Conservation (phyloP, 35 echinoderm and acorn worm genomes). For the Stichopus chloronotus region DNA sequence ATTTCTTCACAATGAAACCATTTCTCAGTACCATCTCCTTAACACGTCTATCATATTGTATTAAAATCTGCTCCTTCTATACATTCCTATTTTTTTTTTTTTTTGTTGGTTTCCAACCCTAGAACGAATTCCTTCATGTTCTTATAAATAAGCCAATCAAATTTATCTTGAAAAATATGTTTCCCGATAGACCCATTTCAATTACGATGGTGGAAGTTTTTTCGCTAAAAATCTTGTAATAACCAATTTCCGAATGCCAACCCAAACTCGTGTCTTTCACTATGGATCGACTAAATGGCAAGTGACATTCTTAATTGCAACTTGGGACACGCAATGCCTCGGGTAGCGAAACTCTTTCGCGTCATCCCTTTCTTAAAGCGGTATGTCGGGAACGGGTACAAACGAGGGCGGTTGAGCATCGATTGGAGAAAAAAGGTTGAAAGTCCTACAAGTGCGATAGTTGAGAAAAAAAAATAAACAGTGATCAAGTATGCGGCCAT, state of each 20-base stretch:
- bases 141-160: constrained; percentile 48
- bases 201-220: constrained; percentile 38
- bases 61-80: too few species aligned
- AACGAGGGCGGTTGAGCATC: neutral
- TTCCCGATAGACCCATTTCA: constrained; percentile 50
- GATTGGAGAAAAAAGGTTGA: too few species aligned
- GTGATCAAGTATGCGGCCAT: too few species aligned
- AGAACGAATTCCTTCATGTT: constrained; percentile 30
- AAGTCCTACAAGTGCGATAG: too few species aligned
- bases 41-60: too few species aligned
- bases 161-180: constrained; percentile 35
- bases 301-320: constrained; percentile 50
- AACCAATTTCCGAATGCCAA: constrained; percentile 55
- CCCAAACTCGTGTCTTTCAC: constrained; percentile 38
- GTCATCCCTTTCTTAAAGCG: constrained; percentile 5
- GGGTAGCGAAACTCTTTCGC: constrained; percentile 13
- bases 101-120: neutral
- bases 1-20: too few species aligned
- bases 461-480: too few species aligned
- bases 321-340: constrained; percentile 38
- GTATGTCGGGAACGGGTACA: neutral
- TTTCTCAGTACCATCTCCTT: too few species aligned
- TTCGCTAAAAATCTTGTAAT: constrained; percentile 54
- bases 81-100: too few species aligned
- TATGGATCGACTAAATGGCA: constrained; percentile 46